Evolutionary conservation across 1,140 invertebrate species (phyloP), one percentile per base, ranked within the genome.

Genomic region (Octopus bimaculoides): DNA sequence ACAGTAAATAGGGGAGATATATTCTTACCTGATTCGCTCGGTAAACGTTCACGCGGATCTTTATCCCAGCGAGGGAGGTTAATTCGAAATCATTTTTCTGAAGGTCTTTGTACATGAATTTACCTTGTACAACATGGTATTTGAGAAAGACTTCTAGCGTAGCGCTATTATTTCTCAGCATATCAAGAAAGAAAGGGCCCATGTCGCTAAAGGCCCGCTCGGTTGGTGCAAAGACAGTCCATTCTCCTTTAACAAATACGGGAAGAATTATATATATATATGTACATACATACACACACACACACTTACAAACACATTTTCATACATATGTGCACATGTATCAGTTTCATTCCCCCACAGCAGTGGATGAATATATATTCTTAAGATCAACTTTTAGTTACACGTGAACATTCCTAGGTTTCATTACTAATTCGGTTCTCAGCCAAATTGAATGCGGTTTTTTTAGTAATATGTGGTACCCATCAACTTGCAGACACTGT

Each of bases 191-290:
- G 92, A 92, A 1, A 91, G 91, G 83, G 92, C 92, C 75, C 94
- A 88, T n/a, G 26, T 41, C 26, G 26, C 0, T 41, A 88, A 96
- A 96, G 79, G 95, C 95, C 74, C 93, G 91, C 88, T 97, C 95
- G 71, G 94, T 94, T 74, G 95, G 95, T 8, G 95, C 95, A 86
- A 96, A 96, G 20, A 96, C 91, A 1, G 95, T 96, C 88, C 94
- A 95, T 0, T 94, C 86, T 4, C 89, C 90, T 80, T 79, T 41
- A 77, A 81, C 56, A 3, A 61, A 17, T 10, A 61, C 3, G 17
- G 56, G 56, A 61, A 10, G 17, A 17, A 17, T 61, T 61, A 61
- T 61, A 61, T 61, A 61, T 61, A 61, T 61, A 61, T 61, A 61
- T 61, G 14, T 61, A 61, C 14, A 61, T 61, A 61, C 14, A 61